Evolutionary conservation across 2,797 vertebrate species (phyloP), one percentile per base, ranked within the genome.

Genomic region (Schizopygopsis malacanthus): DNA sequence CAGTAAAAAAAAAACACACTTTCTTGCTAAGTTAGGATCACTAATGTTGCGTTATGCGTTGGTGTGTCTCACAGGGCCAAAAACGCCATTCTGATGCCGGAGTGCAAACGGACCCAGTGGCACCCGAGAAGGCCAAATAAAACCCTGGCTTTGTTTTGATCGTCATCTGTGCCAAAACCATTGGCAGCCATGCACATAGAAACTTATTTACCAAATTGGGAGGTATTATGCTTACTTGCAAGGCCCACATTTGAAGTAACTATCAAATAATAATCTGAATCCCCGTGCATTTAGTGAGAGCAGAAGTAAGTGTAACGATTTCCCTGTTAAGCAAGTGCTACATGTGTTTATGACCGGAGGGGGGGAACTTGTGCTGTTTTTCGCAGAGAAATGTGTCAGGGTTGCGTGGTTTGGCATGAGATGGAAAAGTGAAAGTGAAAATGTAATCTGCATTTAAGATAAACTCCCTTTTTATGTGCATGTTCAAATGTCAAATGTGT

Each of bases 81-180:
- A 99, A 97, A 91, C 96, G 96, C 88, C 96, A 94, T 91, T 96
- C 93, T 90, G 98, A 99, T 1, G 97, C 96, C 0, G 96, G 96
- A 70, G 96, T 98, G 90, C 98, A 98, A 91, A 98, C 98, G 54
- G 98, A 99, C 83, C 95, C 97, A 0, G 95, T 93, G 63, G 95
- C 96, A 41, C 92, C 95, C 6, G 97, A 97, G 88, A 98, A 98
- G 95, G 90, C 96, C 95, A 99, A 99, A 96, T 99, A 96, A 96
- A 85, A 70, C 52, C 86, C 41, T 8, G 54, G 10, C 50, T 65
- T 65, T 78, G 63, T 67, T 81, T 65, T 69, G 39, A 59, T 43
- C 47, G 5, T 70, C 78, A 69, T 65, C 79, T 70, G 33, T 67
- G 59, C 78, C 73, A 83, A 81, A 45, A 83, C 33, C 54, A 41